Percentiles rank a stretch among this genome's conserved stretches.
Evolutionary conservation across 2,888 invertebrate genomes (phyloP).

Genomic region (Drosophila anceps): DNA sequence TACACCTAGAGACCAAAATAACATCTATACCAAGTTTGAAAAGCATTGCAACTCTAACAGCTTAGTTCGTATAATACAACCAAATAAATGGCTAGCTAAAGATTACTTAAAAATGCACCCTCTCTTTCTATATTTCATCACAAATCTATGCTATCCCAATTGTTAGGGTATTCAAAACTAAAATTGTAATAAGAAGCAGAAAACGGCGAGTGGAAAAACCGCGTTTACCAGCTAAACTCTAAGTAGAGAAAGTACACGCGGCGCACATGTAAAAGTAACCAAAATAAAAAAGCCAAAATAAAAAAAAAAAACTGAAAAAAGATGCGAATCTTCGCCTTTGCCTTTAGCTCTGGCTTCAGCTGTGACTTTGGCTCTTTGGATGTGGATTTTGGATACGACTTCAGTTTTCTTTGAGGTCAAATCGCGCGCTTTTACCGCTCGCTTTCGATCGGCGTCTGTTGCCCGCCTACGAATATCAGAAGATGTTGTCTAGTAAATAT

Average conservation of each 20-base stretch:
- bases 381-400: conserved; percentile 67
- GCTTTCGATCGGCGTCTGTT: conserved; percentile 49
- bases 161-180: conserved; percentile 39
- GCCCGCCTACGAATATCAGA: conserved; percentile 51
- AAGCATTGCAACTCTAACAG: too few species aligned
- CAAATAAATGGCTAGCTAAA: too few species aligned
- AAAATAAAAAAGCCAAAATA: conserved; percentile 37
- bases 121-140: not conserved
- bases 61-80: too few species aligned
- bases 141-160: conserved; percentile 10
- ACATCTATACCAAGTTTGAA: too few species aligned
- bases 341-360: conserved; percentile 33
- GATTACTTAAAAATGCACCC: not conserved
- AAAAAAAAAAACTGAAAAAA: conserved; percentile 34
- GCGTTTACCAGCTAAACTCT: conserved; percentile 72
- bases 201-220: conserved; percentile 51
- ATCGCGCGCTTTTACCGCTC: conserved; percentile 76
- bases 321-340: conserved; percentile 76
- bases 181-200: conserved; percentile 23
- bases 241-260: conserved; percentile 77
- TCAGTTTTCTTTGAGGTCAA: conserved; percentile 73
- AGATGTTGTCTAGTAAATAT: conserved; percentile 64
- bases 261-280: conserved; percentile 76
- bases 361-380: conserved; percentile 26
- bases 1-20: too few species aligned